Evolutionary conservation across 2,888 invertebrate genomes (phyloP).

Genomic region (Eulithis prunata): DNA sequence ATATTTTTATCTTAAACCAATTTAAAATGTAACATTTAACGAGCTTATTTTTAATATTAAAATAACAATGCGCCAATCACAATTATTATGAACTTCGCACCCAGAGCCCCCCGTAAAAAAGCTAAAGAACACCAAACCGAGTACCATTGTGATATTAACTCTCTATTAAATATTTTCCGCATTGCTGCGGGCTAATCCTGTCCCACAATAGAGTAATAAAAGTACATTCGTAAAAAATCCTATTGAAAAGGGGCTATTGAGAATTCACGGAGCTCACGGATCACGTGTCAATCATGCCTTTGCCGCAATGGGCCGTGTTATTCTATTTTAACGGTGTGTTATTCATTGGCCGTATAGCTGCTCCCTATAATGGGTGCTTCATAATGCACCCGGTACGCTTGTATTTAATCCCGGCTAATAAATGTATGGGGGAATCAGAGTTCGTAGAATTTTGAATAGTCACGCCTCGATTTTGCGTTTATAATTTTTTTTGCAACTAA

Average conservation of each 20-base stretch:
- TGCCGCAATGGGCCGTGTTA: slow-evolving; percentile 73
- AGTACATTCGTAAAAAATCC: slow-evolving; percentile 63
- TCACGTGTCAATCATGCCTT: slow-evolving; percentile 81
- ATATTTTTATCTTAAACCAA: slow-evolving; percentile 1
- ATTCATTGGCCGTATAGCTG: slow-evolving; percentile 78
- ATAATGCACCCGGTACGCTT: slow-evolving; percentile 60
- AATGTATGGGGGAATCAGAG: slow-evolving; percentile 48
- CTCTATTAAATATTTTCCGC: slow-evolving; percentile 77
- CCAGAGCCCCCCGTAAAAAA: slow-evolving; percentile 51
- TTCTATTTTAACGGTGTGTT: slow-evolving; percentile 75
- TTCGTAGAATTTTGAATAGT: slow-evolving; percentile 21
- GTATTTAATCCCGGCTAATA: slow-evolving; percentile 61
- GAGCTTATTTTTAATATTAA: slow-evolving; percentile 32
- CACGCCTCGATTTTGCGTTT: slow-evolving; percentile 16
- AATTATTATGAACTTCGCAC: slow-evolving; percentile 51
- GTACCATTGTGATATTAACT: slow-evolving; percentile 65
- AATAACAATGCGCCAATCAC: slow-evolving; percentile 48
- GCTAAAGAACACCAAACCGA: slow-evolving; percentile 50
- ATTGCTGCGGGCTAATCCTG: slow-evolving; percentile 70
- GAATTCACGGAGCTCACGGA: slow-evolving; percentile 64
- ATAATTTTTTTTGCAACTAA: background rate
- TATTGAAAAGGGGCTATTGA: slow-evolving; percentile 66
- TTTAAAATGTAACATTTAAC: slow-evolving; percentile 6
- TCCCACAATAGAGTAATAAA: slow-evolving; percentile 74
- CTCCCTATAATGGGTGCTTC: slow-evolving; percentile 61